Evolutionary conservation across 92 coral and sea anemone species (phyloP).

Genomic region (Chrysogorgia sp.): DNA sequence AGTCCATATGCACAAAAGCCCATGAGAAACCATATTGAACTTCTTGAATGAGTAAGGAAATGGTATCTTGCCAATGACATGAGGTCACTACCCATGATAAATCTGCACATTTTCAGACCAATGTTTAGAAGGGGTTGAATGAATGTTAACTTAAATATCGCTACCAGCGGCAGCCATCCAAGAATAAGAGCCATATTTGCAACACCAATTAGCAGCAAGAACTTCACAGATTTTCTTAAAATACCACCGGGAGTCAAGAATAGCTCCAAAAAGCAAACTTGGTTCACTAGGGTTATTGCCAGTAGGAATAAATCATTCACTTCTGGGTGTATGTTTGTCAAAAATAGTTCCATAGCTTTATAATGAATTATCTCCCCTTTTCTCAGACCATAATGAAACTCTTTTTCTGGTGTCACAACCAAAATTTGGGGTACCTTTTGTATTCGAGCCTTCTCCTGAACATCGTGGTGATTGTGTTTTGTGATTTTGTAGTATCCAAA

Average conservation of each 20-base stretch:
- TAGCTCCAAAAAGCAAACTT: conserved; percentile 75
- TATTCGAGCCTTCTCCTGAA: conserved; percentile 66
- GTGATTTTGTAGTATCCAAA: conserved; percentile 80
- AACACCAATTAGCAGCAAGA: conserved; percentile 68
- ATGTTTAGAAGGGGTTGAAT: conserved; percentile 68
- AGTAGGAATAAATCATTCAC: conserved; percentile 86
- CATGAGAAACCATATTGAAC: conserved; percentile 49
- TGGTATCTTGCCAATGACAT: conserved; percentile 74
- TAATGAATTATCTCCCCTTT: conserved; percentile 80
- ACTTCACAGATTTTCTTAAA: conserved; percentile 71
- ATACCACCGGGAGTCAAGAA: conserved; percentile 87
- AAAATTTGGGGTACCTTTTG: conserved; percentile 71
- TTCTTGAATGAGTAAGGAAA: conserved; percentile 54
- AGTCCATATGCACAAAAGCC: conserved; percentile 76
- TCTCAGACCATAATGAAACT: conserved; percentile 74
- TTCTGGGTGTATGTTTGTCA: conserved; percentile 90
- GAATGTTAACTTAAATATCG: conserved; percentile 76
- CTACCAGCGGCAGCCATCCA: conserved; percentile 75
- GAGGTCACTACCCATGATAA: conserved; percentile 75
- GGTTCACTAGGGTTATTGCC: conserved; percentile 69
- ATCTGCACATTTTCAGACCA: conserved; percentile 73
- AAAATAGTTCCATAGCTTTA: conserved; percentile 69
- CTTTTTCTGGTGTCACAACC: conserved; percentile 85
- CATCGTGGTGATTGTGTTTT: conserved; percentile 38
- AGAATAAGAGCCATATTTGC: conserved; percentile 83